Evolutionary conservation across 2,113 vertebrate species (phyloP), one percentile per base, ranked within the genome.

Genomic region (Salvelinus sp.): DNA sequence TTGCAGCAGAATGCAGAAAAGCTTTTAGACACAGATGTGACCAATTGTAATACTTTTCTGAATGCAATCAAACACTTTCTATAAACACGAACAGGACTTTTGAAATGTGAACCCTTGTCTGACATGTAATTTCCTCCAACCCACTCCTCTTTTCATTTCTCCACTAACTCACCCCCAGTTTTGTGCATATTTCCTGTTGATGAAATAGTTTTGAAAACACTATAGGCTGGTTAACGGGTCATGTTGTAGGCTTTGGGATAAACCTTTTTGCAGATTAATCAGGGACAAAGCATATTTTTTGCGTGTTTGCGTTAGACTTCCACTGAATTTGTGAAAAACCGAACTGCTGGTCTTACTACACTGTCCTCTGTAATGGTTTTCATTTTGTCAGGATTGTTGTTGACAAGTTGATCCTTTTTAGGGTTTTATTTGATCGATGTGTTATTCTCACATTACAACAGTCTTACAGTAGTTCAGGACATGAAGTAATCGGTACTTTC

Each of bases 21-120:
- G 92, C 93, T 94, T 94, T 94, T 93, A 93, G 91, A 93, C 92
- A 91, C 92, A 92, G 83, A 92, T 92, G 91, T 94, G 93, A 93
- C 93, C 93, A 89, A 90, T 91, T 91, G 92, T 93, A 91, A 92
- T 94, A 93, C 92, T 92, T 93, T 93, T 91, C 90, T 92, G 92
- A 93, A 93, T 90, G 92, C 91, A 92, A 93, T 93, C 92, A 92
- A 93, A 93, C 90, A 91, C 90, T 92, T 93, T 90, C 90, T 91
- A 88, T 90, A 92, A 91, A 92, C 88, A 93, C 86, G 87, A 89
- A 85, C 88, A 87, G 91, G 91, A 91, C 90, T 93, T 93, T 93
- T 90, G 89, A 92, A 93, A 93, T 72, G 90, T 90, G 91, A 89
- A 92, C 92, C 92, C 91, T 93, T 91, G 88, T 93, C 88, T 93